These are phyloP conservation scores for Chironomus striatipennis DNA, from an alignment of 1,140 invertebrate species.

Conservation along the genomic window DNA sequence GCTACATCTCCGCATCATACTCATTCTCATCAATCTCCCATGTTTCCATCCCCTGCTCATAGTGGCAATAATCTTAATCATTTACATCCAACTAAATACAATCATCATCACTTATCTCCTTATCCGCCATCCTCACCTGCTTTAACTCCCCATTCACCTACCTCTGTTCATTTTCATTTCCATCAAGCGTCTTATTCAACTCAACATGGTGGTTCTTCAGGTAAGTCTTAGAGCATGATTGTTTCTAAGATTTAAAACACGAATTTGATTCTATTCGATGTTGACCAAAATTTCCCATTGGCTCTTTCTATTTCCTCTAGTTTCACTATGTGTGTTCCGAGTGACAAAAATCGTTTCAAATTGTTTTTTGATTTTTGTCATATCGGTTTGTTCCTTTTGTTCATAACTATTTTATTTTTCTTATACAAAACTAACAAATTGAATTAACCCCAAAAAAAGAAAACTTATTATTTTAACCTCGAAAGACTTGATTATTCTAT, in stretches of 20 bases:
- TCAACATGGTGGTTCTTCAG: slow-evolving; percentile 35
- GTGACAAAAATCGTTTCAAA: neutral
- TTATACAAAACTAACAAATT: no score
- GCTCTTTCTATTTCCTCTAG: neutral
- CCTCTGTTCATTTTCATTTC: slow-evolving; percentile 24
- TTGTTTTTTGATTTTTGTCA: neutral
- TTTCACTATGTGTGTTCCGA: neutral
- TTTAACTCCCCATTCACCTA: slow-evolving; percentile 24
- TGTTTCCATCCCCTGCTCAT: slow-evolving; percentile 15
- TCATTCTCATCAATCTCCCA: slow-evolving; percentile 25
- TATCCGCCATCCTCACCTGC: slow-evolving; percentile 33
- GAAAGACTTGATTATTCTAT: no score
- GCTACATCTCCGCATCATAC: slow-evolving; percentile 31
- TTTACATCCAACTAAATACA: slow-evolving; percentile 27
- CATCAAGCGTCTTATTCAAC: slow-evolving; percentile 16
- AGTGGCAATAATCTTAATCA: slow-evolving; percentile 27
- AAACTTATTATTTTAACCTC: no score
- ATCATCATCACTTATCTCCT: slow-evolving; percentile 26
- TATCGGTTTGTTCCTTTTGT: neutral
- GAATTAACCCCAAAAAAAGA: no score
- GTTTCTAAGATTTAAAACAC: slow-evolving; percentile 2
- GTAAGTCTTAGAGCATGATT: slow-evolving; percentile 42
- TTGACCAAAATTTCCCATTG: neutral
- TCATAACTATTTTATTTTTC: no score
- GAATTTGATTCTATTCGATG: no score